Evolutionary conservation across 2,113 vertebrate genomes (phyloP), one percentile per base, ranked within the genome.

Genomic region (Clinocottus analis): DNA sequence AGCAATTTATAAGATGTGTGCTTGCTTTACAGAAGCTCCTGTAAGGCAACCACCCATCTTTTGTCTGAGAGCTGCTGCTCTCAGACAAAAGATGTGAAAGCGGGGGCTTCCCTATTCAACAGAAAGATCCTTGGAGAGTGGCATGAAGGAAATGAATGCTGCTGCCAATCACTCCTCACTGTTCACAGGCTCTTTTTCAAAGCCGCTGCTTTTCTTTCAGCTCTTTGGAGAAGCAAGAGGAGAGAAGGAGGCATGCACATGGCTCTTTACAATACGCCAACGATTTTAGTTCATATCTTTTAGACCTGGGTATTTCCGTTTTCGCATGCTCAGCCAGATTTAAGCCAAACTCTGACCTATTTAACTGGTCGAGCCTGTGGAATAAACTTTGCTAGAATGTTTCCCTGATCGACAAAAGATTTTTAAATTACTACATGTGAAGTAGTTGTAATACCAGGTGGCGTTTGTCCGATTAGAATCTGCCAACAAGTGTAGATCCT

Each of bases 101-200:
- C 61, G 21, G 80, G 72, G 75, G 43, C 82, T 89, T 66, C 70
- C 10, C 85, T 79, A 88, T 90, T 91, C 83, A 86, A 74, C 75
- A 67, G 62, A 13, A 60, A 5, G 77, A 80, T 82, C 80, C 72
- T 89, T 84, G 81, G 77, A 88, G 79, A 89, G 84, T 78, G 73
- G 87, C 87, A 87, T 77, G 81, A 86, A 87, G 89, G 90, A 91
- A 84, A 91, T 92, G 88, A 94, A 93, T 91, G 79, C 90, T 75
- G 82, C 90, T 91, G 92, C 84, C 94, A 93, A 92, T 93, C 92
- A 92, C 72, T 86, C 77, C 61, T 84, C 86, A 31, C 85, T 79
- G 85, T 90, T 93, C 84, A 85, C 67, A 56, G 75, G 60, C 75
- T 85, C 71, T 87, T 93, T 87, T 87, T 87, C 87, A 85, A 75